Percentiles rank a stretch among this genome's conserved stretches.
These are phyloP conservation scores for Stenoptilia bipunctidactyla DNA, from an alignment of 2,888 invertebrate genomes.

Conservation along the genomic window DNA sequence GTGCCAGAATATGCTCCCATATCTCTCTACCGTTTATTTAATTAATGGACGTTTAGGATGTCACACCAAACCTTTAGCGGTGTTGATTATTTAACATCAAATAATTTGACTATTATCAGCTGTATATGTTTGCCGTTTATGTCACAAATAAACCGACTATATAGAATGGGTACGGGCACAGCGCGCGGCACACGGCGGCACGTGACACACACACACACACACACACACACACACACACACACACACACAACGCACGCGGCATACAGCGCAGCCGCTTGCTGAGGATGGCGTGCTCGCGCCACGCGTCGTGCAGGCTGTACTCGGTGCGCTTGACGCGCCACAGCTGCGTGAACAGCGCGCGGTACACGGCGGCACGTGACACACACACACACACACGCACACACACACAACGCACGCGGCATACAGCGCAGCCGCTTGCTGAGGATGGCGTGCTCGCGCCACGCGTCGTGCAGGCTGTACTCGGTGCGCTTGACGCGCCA, in stretches of 20 bases:
- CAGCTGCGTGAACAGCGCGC: constrained; percentile 86
- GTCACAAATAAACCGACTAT: too few species aligned
- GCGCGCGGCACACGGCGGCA: constrained; percentile 80
- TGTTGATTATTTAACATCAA: too few species aligned
- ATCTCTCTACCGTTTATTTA: too few species aligned
- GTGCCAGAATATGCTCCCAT: too few species aligned
- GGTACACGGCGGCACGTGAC: constrained; percentile 81
- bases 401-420: constrained; percentile 74
- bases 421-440: constrained; percentile 78
- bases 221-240: too few species aligned
- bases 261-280: constrained; percentile 78
- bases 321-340: constrained; percentile 94
- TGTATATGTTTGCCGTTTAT: too few species aligned
- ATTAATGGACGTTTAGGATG: too few species aligned
- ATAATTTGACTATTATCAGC: too few species aligned
- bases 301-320: constrained; percentile 83
- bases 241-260: constrained; percentile 74
- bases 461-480: constrained; percentile 83
- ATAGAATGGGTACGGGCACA: constrained; percentile 90
- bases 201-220: too few species aligned
- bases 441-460: constrained; percentile 84
- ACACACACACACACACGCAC: too few species aligned
- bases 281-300: constrained; percentile 84
- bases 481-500: constrained; percentile 94
- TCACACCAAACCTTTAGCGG: too few species aligned